Evolutionary conservation across 2,888 invertebrate species (phyloP).

Genomic region (Strigamia transsilvanica): DNA sequence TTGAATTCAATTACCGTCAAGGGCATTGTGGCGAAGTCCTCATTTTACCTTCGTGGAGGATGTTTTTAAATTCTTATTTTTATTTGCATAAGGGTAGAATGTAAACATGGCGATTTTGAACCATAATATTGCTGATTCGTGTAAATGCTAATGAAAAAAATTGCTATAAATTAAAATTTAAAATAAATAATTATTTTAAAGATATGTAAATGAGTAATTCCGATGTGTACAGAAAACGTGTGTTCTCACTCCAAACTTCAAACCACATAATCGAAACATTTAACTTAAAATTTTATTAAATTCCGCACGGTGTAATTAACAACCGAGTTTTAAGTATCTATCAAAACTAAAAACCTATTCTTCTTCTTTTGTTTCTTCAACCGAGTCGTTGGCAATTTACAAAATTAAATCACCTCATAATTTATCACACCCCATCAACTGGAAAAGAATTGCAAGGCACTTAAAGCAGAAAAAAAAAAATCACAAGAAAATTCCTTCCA

Average conservation of each 20-base stretch:
- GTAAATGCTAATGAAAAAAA: not conserved
- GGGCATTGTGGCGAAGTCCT: slow-evolving; percentile 27
- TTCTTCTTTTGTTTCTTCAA: not conserved
- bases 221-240: too few relatives aligned
- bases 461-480: not conserved
- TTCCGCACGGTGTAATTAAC: not conserved
- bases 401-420: slow-evolving; percentile 43
- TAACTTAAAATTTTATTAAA: not conserved
- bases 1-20: slow-evolving; percentile 45
- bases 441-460: slow-evolving; percentile 23
- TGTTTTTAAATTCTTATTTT: slow-evolving; percentile 4
- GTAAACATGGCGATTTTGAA: not conserved
- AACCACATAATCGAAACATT: not conserved
- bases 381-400: slow-evolving; percentile 22
- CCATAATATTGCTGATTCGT: not conserved
- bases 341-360: slow-evolving; percentile 28
- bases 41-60: not conserved
- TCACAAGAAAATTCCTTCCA: not conserved
- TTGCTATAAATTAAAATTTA: not conserved
- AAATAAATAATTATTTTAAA: not conserved
- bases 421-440: slow-evolving; percentile 29
- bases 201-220: too few relatives aligned
- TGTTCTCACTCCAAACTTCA: too few relatives aligned
- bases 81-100: not conserved
- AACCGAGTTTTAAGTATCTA: not conserved